phyloP scores from a whole-genome alignment of 2,113 vertebrate genomes.

The Otolemur garnettii region DNA sequence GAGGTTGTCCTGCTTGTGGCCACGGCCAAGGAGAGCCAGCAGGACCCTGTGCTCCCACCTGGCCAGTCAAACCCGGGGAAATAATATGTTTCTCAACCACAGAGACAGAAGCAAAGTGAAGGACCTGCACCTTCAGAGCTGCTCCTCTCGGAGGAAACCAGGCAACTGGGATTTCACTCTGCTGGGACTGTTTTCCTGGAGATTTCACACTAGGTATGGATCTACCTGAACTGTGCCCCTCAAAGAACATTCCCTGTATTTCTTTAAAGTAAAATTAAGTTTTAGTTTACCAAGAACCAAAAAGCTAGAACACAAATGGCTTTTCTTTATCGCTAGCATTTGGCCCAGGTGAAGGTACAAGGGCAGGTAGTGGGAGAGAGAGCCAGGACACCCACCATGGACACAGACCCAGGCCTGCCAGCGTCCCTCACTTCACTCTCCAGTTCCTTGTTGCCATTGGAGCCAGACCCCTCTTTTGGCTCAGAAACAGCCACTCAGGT shows the following conservation, averaged over 20 bases:
- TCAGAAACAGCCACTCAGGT: no score
- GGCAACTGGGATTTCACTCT: accelerated
- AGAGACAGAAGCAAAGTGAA: not conserved
- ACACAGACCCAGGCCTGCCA: no score
- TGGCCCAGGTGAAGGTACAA: accelerated
- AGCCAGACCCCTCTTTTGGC: not conserved
- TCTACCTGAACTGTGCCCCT: accelerated
- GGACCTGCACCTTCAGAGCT: accelerated
- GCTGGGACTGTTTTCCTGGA: not conserved
- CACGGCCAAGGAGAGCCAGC: not conserved
- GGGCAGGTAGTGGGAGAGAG: accelerated
- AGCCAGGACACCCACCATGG: no score
- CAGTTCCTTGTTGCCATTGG: not conserved
- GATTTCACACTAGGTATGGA: not conserved
- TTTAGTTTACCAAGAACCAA: not conserved
- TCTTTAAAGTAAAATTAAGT: not conserved
- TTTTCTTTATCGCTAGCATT: not conserved
- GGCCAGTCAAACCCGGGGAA: not conserved
- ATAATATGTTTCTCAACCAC: not conserved
- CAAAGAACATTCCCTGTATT: not conserved
- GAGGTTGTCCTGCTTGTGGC: not conserved
- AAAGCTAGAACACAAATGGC: not conserved
- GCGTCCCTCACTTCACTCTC: no score
- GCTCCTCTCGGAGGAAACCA: not conserved
- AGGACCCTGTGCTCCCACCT: not conserved